Evolutionary conservation across 2,888 invertebrate genomes (phyloP).

Genomic region (Tenthredo distinguenda): DNA sequence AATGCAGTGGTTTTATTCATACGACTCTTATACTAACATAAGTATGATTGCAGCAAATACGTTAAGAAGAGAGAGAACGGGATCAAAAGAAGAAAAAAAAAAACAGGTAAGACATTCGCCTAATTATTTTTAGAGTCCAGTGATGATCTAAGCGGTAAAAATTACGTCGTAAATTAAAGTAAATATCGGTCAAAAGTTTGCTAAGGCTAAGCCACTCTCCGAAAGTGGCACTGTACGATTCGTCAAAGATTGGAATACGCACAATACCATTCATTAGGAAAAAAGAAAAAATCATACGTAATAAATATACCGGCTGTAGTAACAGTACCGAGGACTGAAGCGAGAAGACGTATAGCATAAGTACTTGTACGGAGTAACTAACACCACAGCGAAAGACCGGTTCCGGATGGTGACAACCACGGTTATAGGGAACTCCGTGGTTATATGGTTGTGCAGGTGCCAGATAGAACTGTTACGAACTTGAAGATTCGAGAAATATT

Average conservation of each 20-base stretch:
- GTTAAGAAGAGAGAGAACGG: neutral
- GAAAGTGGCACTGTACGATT: conserved; percentile 25
- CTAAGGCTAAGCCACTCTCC: neutral
- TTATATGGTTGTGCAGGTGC: conserved; percentile 27
- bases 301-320: neutral
- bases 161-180: neutral
- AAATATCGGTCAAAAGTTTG: conserved; percentile 46
- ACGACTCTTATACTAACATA: neutral
- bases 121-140: conserved; percentile 10
- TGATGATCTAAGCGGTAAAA: conserved; percentile 26
- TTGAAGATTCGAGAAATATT: neutral
- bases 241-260: neutral
- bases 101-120: conserved; percentile 1
- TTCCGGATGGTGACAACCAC: conserved; percentile 63
- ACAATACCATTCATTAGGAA: neutral
- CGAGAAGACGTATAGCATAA: neutral
- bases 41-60: neutral
- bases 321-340: neutral
- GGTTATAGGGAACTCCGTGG: neutral
- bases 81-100: neutral
- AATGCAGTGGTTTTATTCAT: neutral
- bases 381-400: conserved; percentile 64
- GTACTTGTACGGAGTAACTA: conserved; percentile 21
- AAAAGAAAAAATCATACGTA: conserved; percentile 51
- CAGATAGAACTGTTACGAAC: neutral